Evolutionary conservation across 2,888 invertebrate species (phyloP).

Genomic region (Drosophila gaucha): DNA sequence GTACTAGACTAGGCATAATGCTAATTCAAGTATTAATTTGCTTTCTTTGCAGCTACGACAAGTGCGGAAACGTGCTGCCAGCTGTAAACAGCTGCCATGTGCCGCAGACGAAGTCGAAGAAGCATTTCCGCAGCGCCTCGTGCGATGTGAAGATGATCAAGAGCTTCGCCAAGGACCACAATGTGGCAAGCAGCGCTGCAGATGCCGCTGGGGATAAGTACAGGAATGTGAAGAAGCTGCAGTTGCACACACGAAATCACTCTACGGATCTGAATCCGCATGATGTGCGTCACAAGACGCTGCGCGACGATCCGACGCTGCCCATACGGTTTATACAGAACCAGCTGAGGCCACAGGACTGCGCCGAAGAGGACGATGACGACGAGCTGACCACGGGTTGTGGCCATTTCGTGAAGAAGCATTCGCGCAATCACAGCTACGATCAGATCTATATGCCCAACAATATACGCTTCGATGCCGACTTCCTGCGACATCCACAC

Average conservation of each 20-base stretch:
- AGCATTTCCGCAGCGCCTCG: conserved; percentile 84
- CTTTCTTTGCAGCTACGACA: conserved; percentile 79
- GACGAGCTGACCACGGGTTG: conserved; percentile 82
- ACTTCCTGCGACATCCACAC: conserved; percentile 80
- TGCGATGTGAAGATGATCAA: conserved; percentile 85
- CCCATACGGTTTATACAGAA: conserved; percentile 85
- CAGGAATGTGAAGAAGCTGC: conserved; percentile 82
- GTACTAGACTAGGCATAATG: conserved; percentile 8
- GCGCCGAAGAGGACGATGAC: conserved; percentile 81
- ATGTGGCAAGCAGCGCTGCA: conserved; percentile 44
- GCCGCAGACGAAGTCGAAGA: conserved; percentile 84
- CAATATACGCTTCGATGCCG: conserved; percentile 84
- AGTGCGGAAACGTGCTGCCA: conserved; percentile 79
- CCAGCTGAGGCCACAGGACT: conserved; percentile 80
- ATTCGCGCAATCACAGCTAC: conserved; percentile 85
- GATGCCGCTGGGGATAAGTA: conserved; percentile 74
- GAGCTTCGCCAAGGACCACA: conserved; percentile 83
- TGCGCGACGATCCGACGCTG: conserved; percentile 81
- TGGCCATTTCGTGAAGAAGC: conserved; percentile 83
- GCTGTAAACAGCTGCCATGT: conserved; percentile 48
- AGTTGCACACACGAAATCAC: conserved; percentile 85
- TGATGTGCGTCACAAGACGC: conserved; percentile 75
- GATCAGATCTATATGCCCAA: conserved; percentile 85
- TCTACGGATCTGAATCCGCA: conserved; percentile 84
- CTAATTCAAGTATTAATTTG: neutral